Evolutionary conservation across 2,888 invertebrate genomes (phyloP).

Genomic region (Drosophila kambysellisi): DNA sequence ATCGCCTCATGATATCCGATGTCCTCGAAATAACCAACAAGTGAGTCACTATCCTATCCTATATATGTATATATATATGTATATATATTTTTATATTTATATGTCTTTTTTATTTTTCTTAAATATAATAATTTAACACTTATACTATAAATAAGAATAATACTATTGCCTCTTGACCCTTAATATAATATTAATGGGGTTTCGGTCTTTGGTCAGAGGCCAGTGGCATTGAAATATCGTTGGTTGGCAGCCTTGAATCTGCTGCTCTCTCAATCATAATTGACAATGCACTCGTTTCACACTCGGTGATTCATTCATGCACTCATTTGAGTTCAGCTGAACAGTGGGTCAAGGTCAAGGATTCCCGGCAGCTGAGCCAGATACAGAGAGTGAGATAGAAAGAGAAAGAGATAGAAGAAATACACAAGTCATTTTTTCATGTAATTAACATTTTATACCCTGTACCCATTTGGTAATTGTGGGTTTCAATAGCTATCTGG

Average conservation of each 20-base stretch:
- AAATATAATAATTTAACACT: too few relatives aligned
- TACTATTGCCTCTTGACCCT: too few relatives aligned
- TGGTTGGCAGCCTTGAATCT: neutral
- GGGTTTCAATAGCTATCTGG: neutral
- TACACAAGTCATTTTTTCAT: neutral
- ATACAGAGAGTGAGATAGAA: neutral
- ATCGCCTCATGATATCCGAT: constrained; percentile 88
- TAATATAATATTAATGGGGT: neutral
- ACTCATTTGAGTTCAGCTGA: constrained; percentile 15
- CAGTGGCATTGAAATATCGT: neutral
- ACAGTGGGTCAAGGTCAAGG: constrained; percentile 40
- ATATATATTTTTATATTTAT: neutral
- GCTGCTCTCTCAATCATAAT: constrained; percentile 3
- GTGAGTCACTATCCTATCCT: constrained; percentile 86
- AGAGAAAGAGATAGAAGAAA: neutral
- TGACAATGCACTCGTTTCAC: constrained; percentile 9
- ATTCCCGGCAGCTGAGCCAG: neutral
- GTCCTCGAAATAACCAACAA: constrained; percentile 91
- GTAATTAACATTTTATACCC: neutral
- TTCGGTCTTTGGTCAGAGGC: neutral
- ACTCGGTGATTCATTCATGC: constrained; percentile 9
- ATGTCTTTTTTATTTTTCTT: neutral
- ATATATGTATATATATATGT: neutral
- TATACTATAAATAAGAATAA: too few relatives aligned
- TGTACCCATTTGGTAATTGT: neutral